Base-by-base conservation (phyloP, 2,888 invertebrate genomes). In the Chromoteleia sp. region DNA sequence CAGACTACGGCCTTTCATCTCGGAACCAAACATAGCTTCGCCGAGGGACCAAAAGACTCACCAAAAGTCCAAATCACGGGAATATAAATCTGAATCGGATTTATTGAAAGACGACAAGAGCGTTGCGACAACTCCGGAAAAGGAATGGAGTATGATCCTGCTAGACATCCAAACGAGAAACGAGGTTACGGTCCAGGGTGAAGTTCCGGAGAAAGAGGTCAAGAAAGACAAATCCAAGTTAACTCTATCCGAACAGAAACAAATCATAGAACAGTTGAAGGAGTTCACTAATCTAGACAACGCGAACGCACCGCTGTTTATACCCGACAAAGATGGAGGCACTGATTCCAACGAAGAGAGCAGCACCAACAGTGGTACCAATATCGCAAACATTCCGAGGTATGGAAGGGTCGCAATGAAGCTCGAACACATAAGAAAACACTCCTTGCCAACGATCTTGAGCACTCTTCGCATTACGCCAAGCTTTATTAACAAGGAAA, bases 21-120 rank as follows among this genome's bases (percentile, higher is more conserved):
- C 92, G 1, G 92, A 92, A 63, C 92, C 92, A 0, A 91, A 91
- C 59, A 90, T 92, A 5, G 83, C 87, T 0, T 88, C 89, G 0
- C 85, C 89, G 0, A 82, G 85, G 15, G 83, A 76, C 3, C 77
- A 68, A 3, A 86, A 85, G 41, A 8, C 79, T 2, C 3, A 58
- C 5, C 12, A 75, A 6, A 76, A 70, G 8, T 19, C 33, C 12
- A 63, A 68, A 4, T 25, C 77, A 4, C 84, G 87, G 21, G 86
- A 86, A 29, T 91, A 59, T 70, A 91, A 88, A 67, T 91, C 92
- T 0, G 91, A 91, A 48, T 85, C 85, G 1, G 89, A 92, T 65
- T 73, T 92, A 10, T 54, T 83, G 8, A 85, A 77, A 43, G 74
- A 78, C 2, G 86, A 88, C 30, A 88, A 88, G 61, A 85, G 82